Conservation (phyloP, 2,888 invertebrate genomes). For the Ariolimax columbianus region DNA sequence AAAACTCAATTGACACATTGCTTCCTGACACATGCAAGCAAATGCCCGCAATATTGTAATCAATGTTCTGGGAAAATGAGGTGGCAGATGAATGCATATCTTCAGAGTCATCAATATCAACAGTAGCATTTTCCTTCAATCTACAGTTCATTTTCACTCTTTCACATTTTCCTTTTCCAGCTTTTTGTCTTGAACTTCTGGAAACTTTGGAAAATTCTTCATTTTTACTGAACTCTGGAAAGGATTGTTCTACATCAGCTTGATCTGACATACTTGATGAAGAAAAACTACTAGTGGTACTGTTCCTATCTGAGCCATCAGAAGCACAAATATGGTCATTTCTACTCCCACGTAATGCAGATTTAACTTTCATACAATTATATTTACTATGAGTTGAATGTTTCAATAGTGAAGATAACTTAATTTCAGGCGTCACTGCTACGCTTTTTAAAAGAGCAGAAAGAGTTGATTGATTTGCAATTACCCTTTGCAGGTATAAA, state of each 20-base stretch:
- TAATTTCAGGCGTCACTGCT: constrained; percentile 58
- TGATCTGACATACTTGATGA: too few species aligned
- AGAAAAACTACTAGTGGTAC: background rate
- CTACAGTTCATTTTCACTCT: background rate
- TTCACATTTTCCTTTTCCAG: background rate
- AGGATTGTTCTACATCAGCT: background rate
- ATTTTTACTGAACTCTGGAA: background rate
- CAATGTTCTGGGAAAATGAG: background rate
- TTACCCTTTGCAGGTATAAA: constrained; percentile 61
- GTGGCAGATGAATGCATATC: background rate
- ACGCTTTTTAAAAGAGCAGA: constrained; percentile 59
- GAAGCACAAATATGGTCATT: background rate
- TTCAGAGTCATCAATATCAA: background rate
- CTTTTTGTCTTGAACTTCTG: background rate
- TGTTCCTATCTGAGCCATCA: background rate
- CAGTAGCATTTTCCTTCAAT: background rate
- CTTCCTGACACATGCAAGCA: constrained; percentile 51
- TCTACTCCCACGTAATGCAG: background rate
- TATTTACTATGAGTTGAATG: background rate
- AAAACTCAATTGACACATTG: constrained; percentile 45
- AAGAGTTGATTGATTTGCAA: constrained; percentile 63
- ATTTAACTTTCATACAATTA: background rate
- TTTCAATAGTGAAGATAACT: constrained; percentile 55
- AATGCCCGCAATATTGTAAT: background rate
- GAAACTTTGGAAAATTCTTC: background rate